These are phyloP conservation scores for Ondatra zibethicus DNA, from an alignment of 2,113 vertebrate species.

Conservation along the genomic window DNA sequence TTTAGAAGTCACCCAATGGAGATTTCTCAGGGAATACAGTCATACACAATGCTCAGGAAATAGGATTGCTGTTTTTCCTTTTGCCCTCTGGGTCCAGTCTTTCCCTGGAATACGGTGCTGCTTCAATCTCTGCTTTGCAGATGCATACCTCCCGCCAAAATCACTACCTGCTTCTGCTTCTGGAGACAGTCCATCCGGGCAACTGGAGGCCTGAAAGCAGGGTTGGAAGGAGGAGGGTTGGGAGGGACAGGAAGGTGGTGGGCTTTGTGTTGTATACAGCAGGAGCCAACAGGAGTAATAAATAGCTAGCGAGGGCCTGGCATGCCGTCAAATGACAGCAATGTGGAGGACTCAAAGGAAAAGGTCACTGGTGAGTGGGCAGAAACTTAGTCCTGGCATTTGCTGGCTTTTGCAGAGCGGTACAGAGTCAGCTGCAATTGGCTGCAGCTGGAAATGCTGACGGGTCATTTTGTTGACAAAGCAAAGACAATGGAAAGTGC, in stretches of 20 bases:
- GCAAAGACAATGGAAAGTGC: conserved; percentile 42
- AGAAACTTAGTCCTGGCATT: background rate
- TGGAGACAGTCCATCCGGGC: fast-evolving
- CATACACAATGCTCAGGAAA: background rate
- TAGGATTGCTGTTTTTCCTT: background rate
- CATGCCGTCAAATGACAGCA: background rate
- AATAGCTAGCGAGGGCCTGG: background rate
- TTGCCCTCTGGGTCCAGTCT: background rate
- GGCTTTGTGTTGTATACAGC: background rate
- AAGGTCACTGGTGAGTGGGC: background rate
- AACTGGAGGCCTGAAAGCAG: background rate
- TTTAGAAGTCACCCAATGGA: background rate
- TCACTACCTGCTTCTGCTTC: background rate
- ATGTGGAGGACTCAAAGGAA: background rate
- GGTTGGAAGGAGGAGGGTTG: background rate
- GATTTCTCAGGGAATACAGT: background rate
- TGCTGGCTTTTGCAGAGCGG: background rate
- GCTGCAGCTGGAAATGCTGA: conserved; percentile 30
- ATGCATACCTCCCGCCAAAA: background rate
- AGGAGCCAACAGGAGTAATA: background rate
- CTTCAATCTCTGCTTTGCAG: background rate
- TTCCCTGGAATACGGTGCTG: background rate
- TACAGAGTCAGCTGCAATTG: background rate
- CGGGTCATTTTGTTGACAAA: conserved; percentile 6
- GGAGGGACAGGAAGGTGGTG: too few species aligned